phyloP scores from a whole-genome alignment of 2,888 invertebrate species.

The Myopa testacea region DNA sequence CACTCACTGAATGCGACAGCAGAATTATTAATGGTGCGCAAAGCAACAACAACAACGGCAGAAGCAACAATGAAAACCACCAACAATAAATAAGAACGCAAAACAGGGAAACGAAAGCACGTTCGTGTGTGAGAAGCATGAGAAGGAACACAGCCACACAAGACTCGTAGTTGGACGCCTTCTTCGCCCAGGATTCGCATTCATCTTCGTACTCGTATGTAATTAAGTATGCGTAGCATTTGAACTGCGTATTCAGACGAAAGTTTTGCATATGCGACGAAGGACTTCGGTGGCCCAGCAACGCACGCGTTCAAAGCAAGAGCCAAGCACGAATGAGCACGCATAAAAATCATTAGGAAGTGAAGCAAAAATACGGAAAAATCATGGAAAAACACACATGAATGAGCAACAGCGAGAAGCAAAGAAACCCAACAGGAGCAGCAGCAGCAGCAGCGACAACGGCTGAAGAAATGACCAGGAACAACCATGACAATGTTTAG shows the following conservation, averaged over 20 bases:
- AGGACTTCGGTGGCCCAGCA: background rate
- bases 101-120: background rate
- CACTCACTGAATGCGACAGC: conserved; percentile 12
- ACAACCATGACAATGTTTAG: too few relatives aligned
- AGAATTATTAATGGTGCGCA: conserved; percentile 37
- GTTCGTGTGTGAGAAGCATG: background rate
- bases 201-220: conserved; percentile 12
- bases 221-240: conserved; percentile 31
- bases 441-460: background rate
- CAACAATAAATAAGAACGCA: conserved; percentile 6
- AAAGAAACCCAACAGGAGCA: background rate
- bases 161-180: background rate
- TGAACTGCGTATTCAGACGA: background rate
- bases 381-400: conserved; percentile 6
- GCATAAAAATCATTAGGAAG: conserved; percentile 22
- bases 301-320: background rate
- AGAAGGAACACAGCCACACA: background rate
- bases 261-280: conserved; percentile 35
- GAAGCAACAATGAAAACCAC: background rate
- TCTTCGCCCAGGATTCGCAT: background rate
- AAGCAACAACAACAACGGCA: background rate
- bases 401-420: conserved; percentile 11
- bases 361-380: background rate
- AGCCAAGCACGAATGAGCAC: background rate
- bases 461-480: too few relatives aligned